phyloP scores from a whole-genome alignment of 1,140 invertebrate genomes.

The Dinoponera quadriceps region DNA sequence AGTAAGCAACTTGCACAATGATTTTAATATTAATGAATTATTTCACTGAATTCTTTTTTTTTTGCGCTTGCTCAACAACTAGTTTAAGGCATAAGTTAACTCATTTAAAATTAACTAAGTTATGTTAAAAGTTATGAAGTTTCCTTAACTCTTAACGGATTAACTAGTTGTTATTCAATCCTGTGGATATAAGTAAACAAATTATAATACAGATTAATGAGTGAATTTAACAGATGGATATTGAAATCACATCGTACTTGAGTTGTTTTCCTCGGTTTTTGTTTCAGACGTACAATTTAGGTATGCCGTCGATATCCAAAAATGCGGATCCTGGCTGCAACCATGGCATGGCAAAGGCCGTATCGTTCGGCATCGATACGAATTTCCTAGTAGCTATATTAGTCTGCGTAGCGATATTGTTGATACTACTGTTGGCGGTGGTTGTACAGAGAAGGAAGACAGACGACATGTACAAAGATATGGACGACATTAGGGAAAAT shows the following conservation, averaged over 20 bases:
- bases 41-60: too few relatives aligned
- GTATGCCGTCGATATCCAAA: conserved; percentile 88
- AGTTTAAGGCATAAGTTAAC: too few relatives aligned
- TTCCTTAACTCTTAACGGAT: too few relatives aligned
- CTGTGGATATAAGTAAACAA: too few relatives aligned
- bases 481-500: conserved; percentile 98
- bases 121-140: too few relatives aligned
- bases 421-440: conserved; percentile 94
- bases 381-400: conserved; percentile 94
- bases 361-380: conserved; percentile 92
- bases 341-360: conserved; percentile 89
- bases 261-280: neutral
- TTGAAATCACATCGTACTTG: neutral
- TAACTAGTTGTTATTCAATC: too few relatives aligned
- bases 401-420: conserved; percentile 91
- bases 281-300: conserved; percentile 90
- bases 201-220: too few relatives aligned
- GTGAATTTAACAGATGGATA: too few relatives aligned
- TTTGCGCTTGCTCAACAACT: too few relatives aligned
- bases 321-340: conserved; percentile 90
- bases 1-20: too few relatives aligned
- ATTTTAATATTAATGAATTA: too few relatives aligned
- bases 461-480: conserved; percentile 95
- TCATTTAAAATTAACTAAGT: too few relatives aligned
- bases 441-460: conserved; percentile 94